These are phyloP conservation scores for Babyrousa celebensis DNA, from an alignment of 2,797 vertebrate species.

Conservation along the genomic window DNA sequence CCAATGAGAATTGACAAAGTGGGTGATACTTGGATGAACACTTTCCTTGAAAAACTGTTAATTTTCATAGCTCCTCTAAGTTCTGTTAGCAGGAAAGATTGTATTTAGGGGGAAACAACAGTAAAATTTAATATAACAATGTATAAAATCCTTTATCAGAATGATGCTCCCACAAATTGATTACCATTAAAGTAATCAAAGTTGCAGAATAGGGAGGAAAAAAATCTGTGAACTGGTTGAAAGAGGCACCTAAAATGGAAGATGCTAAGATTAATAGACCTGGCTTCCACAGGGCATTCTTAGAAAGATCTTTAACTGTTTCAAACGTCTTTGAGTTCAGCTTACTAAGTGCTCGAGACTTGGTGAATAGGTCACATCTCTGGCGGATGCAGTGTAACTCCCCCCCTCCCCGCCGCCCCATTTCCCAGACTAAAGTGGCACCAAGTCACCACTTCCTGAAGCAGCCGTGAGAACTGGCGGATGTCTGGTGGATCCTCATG, in stretches of 20 bases:
- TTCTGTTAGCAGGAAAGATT: constrained; percentile 4
- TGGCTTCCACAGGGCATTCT: neutral
- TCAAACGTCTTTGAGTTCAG: neutral
- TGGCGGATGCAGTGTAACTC: neutral
- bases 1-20: constrained; percentile 2
- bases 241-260: neutral
- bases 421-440: neutral
- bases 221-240: neutral
- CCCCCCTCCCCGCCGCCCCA: no score
- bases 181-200: neutral
- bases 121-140: constrained; percentile 28
- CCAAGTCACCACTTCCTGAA: neutral
- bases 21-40: neutral
- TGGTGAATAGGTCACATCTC: neutral
- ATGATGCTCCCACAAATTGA: neutral
- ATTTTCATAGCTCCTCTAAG: constrained; percentile 27
- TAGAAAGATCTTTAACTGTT: constrained; percentile 26
- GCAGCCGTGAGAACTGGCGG: neutral
- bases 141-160: constrained; percentile 25
- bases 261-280: neutral
- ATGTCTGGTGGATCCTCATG: neutral
- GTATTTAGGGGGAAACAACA: neutral
- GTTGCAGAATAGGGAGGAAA: constrained; percentile 18
- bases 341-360: neutral
- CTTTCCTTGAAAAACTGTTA: neutral